Conservation (phyloP, 1,140 invertebrate genomes). For the Calosoma granatense region DNA sequence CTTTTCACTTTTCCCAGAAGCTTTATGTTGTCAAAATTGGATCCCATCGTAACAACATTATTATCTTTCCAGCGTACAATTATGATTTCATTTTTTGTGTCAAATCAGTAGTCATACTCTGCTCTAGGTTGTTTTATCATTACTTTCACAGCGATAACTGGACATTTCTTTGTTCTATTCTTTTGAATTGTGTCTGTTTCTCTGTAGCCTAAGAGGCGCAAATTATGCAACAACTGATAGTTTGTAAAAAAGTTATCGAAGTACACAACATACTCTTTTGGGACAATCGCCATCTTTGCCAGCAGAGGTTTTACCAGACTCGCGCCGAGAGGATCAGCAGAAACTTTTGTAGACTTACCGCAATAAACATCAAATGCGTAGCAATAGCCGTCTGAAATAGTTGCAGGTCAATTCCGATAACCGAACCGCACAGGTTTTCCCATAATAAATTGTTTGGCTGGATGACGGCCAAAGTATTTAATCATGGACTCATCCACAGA, state of each 20-base stretch:
- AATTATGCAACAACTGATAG: conserved; percentile 11
- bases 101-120: conserved; percentile 25
- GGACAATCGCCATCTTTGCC: neutral
- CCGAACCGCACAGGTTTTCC: conserved; percentile 4
- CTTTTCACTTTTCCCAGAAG: conserved; percentile 25
- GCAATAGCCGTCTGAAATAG: neutral
- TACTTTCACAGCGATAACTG: conserved; percentile 20
- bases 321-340: neutral
- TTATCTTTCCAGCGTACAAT: conserved; percentile 26
- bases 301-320: neutral
- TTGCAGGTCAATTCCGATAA: neutral
- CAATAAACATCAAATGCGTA: neutral
- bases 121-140: conserved; percentile 24
- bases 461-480: conserved; percentile 15
- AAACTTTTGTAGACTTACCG: neutral
- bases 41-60: conserved; percentile 24
- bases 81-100: conserved; percentile 13
- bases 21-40: conserved; percentile 25
- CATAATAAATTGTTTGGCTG: conserved; percentile 11
- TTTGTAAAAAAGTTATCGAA: conserved; percentile 9
- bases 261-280: neutral
- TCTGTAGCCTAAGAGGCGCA: too few species aligned
- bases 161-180: conserved; percentile 23
- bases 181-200: neutral
- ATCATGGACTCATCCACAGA: conserved; percentile 12